Conservation (phyloP, 2,888 invertebrate species). For the Campoplex capitator region DNA sequence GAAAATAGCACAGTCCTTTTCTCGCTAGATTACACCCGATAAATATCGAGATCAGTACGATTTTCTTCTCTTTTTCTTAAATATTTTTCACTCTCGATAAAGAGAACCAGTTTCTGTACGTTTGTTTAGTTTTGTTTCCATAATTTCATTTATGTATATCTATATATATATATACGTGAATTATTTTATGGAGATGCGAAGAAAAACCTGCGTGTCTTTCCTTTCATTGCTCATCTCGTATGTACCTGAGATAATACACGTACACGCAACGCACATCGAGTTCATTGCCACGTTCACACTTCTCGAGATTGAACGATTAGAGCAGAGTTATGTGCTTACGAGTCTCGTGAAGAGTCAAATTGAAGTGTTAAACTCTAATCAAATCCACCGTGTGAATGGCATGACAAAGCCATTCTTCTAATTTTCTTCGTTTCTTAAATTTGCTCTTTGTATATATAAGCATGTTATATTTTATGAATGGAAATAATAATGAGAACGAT, state of each 20-base stretch:
- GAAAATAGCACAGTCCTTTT: conserved; percentile 33
- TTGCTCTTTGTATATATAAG: background rate
- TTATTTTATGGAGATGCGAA: conserved; percentile 21
- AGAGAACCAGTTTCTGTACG: conserved; percentile 60
- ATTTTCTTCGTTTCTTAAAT: background rate
- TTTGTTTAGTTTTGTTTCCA: background rate
- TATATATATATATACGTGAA: background rate
- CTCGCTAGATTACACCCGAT: conserved; percentile 26
- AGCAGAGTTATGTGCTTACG: conserved; percentile 13
- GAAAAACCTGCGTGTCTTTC: conserved; percentile 6
- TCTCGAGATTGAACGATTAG: conserved; percentile 58
- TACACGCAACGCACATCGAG: conserved; percentile 47
- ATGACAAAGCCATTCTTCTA: background rate
- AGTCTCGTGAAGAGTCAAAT: conserved; percentile 7
- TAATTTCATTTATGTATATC: background rate
- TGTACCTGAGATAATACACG: conserved; percentile 4
- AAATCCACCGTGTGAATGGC: background rate
- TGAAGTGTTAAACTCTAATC: conserved; percentile 2
- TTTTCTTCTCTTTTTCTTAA: conserved; percentile 20
- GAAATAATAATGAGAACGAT: background rate
- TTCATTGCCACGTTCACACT: conserved; percentile 63
- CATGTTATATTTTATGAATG: background rate
- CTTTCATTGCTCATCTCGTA: conserved; percentile 26
- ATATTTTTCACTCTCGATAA: conserved; percentile 59
- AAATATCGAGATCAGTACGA: conserved; percentile 18